phyloP scores from a whole-genome alignment of 2,797 vertebrate genomes.

The Chelon labrosus region DNA sequence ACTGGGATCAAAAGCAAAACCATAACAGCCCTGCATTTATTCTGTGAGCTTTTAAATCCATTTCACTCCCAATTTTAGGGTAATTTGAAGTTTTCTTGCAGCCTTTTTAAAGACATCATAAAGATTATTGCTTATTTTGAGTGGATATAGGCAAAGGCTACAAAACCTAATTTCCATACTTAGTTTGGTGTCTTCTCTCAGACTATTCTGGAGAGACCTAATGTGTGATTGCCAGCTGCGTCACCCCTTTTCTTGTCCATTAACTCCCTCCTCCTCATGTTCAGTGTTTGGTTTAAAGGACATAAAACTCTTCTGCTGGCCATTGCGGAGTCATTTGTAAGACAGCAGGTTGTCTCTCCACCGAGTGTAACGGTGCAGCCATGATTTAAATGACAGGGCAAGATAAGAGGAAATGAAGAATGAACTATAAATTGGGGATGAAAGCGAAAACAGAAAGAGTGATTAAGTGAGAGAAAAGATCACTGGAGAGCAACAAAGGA shows the following conservation, averaged over 20 bases:
- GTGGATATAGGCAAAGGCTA: conserved; percentile 27
- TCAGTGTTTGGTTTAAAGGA: conserved; percentile 57
- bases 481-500: not conserved
- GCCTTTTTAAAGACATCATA: too few species aligned
- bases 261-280: conserved; percentile 24
- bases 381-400: conserved; percentile 34
- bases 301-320: conserved; percentile 61
- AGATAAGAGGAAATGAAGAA: conserved; percentile 34
- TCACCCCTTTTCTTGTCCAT: conserved; percentile 47
- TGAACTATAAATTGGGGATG: conserved; percentile 25
- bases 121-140: too few species aligned
- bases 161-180: conserved; percentile 12
- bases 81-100: too few species aligned
- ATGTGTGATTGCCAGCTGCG: conserved; percentile 49
- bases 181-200: conserved; percentile 1
- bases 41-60: too few species aligned
- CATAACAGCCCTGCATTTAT: too few species aligned
- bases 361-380: conserved; percentile 34
- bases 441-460: conserved; percentile 16
- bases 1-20: too few species aligned
- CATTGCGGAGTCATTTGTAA: conserved; percentile 67
- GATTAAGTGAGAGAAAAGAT: conserved; percentile 9
- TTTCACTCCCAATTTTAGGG: too few species aligned
- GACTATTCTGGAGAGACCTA: not conserved
- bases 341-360: conserved; percentile 46